Base-by-base conservation (phyloP, 2,113 vertebrate species). In the Oryzias celebensis region DNA sequence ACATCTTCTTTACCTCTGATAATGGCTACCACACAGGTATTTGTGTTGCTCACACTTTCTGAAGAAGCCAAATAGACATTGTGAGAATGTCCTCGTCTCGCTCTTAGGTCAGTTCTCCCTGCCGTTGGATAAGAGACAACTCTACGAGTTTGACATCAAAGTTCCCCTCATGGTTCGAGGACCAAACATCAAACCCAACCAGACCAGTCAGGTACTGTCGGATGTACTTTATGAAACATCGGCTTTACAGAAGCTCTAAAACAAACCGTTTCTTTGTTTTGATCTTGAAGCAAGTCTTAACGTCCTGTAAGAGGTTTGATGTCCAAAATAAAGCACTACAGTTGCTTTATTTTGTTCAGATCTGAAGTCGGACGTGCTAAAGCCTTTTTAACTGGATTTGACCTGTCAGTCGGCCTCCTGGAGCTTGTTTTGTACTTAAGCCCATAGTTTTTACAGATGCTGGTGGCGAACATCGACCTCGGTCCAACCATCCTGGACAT, bases 121-220 rank as follows among this genome's bases (percentile, higher is more conserved):
- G 72, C 97, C 97, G 16, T 88, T 98, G 88, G 97, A 98, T 82
- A 99, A 98, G 85, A 85, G 97, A 48, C 97, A 99, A 80, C 93
- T 99, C 5, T 98, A 99, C 73, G 97, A 99, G 72, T 99, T 98
- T 82, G 97, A 99, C 68, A 98, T 99, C 88, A 94, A 92, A 87
- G 96, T 99, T 80, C 97, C 97, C 50, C 87, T 99, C 48, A 86
- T 99, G 82, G 95, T 98, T 75, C 89, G 97, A 90, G 97, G 96
- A 20, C 97, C 97, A 5, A 93, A 94, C 55, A 93, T 99, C 82
- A 97, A 96, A 78, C 91, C 94, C 66, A 98, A 97, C 77, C 95
- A 98, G 88, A 96, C 91, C 59, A 94, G 88, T 76, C 88, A 93
- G 94, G 96, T 97, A 88, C 63, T 10, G 5, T 5, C 17, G 31